phyloP scores from a whole-genome alignment of 2,797 vertebrate species.

The Threskiornis aethiopicus region DNA sequence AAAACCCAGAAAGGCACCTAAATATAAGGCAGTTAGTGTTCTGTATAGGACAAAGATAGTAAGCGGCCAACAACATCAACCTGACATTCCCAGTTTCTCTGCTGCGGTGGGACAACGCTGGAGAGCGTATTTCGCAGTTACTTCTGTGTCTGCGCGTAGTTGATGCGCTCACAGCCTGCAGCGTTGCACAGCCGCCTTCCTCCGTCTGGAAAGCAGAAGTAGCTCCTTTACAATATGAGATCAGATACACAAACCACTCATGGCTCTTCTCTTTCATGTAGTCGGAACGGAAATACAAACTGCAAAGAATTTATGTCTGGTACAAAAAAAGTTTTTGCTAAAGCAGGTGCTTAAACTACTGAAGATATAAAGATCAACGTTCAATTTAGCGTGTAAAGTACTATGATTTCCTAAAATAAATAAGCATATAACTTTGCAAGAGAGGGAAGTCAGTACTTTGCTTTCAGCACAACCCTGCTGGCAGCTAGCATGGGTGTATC shows the following conservation, averaged over 20 bases:
- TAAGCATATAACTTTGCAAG: not conserved
- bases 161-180: not conserved
- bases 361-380: rapidly evolving
- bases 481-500: not conserved
- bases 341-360: not conserved
- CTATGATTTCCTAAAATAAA: not conserved
- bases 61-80: rapidly evolving
- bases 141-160: rapidly evolving
- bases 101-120: rapidly evolving
- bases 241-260: rapidly evolving
- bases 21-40: not conserved
- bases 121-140: rapidly evolving
- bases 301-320: rapidly evolving
- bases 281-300: not conserved
- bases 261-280: not conserved
- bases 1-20: not conserved
- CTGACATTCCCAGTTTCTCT: not conserved
- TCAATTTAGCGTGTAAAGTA: rapidly evolving
- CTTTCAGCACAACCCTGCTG: not conserved
- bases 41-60: too few relatives aligned
- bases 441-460: not conserved
- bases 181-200: not conserved
- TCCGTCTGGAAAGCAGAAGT: not conserved
- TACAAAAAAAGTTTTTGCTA: not conserved
- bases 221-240: not conserved